These are phyloP conservation scores for Chanos chanos DNA, from an alignment of 2,797 vertebrate species.

Conservation along the genomic window DNA sequence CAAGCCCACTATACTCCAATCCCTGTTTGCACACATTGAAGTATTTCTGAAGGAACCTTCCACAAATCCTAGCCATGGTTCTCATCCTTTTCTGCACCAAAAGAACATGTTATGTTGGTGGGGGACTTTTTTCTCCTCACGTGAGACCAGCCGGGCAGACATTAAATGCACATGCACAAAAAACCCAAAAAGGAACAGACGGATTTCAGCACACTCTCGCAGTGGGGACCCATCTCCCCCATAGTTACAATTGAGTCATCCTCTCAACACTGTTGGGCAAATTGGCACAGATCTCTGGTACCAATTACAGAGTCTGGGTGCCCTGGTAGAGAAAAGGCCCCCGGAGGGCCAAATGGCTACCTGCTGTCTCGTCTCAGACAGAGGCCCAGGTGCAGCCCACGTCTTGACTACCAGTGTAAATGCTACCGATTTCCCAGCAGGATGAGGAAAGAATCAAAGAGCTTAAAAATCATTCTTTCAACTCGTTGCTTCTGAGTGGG, in stretches of 20 bases:
- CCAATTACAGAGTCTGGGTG: conserved; percentile 29
- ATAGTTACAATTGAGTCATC: background rate
- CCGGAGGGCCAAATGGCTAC: conserved; percentile 28
- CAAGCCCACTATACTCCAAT: no score
- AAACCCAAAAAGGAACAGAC: no score
- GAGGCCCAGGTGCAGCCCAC: background rate
- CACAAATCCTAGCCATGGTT: no score
- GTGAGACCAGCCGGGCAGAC: no score
- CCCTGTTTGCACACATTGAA: no score
- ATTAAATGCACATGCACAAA: no score
- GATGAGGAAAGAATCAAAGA: background rate
- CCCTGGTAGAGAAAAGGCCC: background rate
- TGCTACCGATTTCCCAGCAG: conserved; percentile 14
- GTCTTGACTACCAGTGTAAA: conserved; percentile 1
- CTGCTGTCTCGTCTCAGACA: conserved; percentile 17
- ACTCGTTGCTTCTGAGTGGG: background rate
- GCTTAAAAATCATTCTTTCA: background rate
- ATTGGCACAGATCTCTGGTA: conserved; percentile 26
- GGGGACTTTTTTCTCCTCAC: no score
- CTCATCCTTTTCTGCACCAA: no score
- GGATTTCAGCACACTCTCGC: no score
- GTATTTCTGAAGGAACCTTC: no score
- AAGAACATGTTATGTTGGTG: no score
- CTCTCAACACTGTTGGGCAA: background rate
- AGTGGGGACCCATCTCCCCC: background rate